phyloP scores from a whole-genome alignment of 2,113 vertebrate species.

The Rhinolophus ferrumequinum region DNA sequence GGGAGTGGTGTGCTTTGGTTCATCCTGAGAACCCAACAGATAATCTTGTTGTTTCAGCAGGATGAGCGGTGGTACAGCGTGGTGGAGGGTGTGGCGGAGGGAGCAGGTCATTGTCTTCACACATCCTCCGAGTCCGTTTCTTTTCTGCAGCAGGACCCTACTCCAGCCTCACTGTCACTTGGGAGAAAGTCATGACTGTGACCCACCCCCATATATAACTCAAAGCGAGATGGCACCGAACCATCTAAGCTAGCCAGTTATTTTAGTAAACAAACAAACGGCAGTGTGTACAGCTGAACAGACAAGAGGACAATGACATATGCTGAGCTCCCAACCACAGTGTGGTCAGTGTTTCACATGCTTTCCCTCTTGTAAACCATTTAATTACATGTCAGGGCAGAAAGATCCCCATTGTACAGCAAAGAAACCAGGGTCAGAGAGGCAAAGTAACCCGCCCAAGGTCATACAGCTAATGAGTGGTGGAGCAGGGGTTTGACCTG shows the following conservation, averaged over 20 bases:
- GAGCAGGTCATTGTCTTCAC: not conserved
- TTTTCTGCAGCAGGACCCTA: not conserved
- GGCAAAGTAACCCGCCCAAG: not conserved
- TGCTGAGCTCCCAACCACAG: not conserved
- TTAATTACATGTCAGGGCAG: not conserved
- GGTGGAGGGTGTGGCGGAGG: not conserved
- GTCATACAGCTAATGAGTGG: not conserved
- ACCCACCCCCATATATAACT: too few species aligned
- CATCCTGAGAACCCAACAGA: not conserved
- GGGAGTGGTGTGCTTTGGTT: not conserved
- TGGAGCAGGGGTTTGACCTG: not conserved
- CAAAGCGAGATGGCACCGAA: not conserved
- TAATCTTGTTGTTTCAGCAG: fast-evolving
- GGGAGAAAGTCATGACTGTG: not conserved
- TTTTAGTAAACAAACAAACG: not conserved
- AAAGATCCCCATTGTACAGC: not conserved
- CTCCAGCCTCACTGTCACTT: not conserved
- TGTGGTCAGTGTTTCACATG: fast-evolving
- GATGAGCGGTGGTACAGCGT: fast-evolving
- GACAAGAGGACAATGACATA: not conserved
- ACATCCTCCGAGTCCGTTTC: fast-evolving
- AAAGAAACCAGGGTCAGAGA: slow-evolving; percentile 3
- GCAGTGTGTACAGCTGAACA: not conserved
- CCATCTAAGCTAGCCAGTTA: not conserved
- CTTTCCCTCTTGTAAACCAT: too few species aligned